These are phyloP conservation scores for Ostrea edulis DNA, from an alignment of 1,140 invertebrate species.

Conservation along the genomic window DNA sequence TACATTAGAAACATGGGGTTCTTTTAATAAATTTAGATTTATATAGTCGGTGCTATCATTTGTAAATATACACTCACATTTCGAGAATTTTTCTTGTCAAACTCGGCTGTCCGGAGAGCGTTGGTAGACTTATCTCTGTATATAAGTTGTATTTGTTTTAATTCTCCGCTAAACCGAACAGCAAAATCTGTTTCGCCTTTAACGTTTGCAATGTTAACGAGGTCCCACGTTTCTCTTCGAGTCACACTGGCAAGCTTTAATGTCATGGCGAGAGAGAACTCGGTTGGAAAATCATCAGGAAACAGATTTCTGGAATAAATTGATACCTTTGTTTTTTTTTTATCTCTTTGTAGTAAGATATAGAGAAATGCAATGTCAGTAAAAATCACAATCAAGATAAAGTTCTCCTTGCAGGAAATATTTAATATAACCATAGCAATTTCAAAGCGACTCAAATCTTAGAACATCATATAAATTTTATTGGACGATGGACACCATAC, in stretches of 20 bases:
- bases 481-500: no score
- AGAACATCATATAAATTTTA: no score
- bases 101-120: constrained; percentile 23
- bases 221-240: constrained; percentile 45
- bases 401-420: no score
- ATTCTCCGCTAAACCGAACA: constrained; percentile 45
- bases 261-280: constrained; percentile 49
- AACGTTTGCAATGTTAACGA: constrained; percentile 39
- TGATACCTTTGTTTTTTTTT: background rate
- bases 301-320: constrained; percentile 45
- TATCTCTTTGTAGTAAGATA: no score
- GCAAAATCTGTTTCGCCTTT: constrained; percentile 44
- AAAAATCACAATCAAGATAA: no score
- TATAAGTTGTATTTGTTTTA: constrained; percentile 36
- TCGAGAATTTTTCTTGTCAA: constrained; percentile 47
- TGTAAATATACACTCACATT: constrained; percentile 11
- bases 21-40: no score
- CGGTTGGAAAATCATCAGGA: constrained; percentile 45
- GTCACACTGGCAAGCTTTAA: constrained; percentile 50
- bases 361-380: no score
- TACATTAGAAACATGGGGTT: no score
- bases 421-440: no score
- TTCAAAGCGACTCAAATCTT: no score
- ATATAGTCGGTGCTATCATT: no score
- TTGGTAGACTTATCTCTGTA: constrained; percentile 41